Conservation (phyloP, 2,888 invertebrate genomes). For the Heliconius aoede region DNA sequence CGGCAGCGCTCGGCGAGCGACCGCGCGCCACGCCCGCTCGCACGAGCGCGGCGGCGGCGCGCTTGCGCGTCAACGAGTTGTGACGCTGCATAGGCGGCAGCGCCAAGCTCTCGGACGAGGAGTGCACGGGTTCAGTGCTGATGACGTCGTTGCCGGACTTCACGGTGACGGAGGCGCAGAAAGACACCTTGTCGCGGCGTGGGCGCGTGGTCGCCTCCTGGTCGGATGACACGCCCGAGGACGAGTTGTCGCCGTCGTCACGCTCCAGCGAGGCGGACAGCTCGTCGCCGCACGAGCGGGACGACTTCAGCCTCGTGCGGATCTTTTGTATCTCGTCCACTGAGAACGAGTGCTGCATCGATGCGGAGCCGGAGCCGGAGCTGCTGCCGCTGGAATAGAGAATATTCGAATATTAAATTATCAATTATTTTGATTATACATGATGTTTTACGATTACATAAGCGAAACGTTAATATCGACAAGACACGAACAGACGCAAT, state of each 20-base stretch:
- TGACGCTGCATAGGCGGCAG: constrained; percentile 82
- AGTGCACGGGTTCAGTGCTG: constrained; percentile 81
- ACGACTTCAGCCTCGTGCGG: constrained; percentile 91
- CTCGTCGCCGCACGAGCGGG: constrained; percentile 94
- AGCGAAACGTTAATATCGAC: background rate
- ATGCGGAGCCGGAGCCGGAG: constrained; percentile 89
- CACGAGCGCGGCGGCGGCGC: constrained; percentile 81
- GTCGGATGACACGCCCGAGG: constrained; percentile 94
- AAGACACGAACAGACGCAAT: background rate
- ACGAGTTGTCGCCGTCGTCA: constrained; percentile 94
- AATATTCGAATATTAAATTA: background rate
- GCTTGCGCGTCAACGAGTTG: constrained; percentile 85
- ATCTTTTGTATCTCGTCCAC: constrained; percentile 95
- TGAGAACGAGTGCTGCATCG: constrained; percentile 92
- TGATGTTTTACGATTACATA: background rate
- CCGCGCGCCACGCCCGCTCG: constrained; percentile 57
- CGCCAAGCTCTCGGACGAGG: constrained; percentile 75
- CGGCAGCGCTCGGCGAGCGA: constrained; percentile 74
- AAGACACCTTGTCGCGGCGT: constrained; percentile 77
- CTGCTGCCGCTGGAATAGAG: constrained; percentile 85
- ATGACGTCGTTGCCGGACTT: constrained; percentile 81
- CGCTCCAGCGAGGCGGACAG: constrained; percentile 79
- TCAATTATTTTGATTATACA: no score
- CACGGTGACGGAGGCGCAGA: constrained; percentile 79
- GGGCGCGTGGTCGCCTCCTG: constrained; percentile 84